A percentile compares a stretch with the other conserved stretches of the same genome.
Conservation (phyloP, 2,797 vertebrate species). For the Poeciliopsis turneri region DNA sequence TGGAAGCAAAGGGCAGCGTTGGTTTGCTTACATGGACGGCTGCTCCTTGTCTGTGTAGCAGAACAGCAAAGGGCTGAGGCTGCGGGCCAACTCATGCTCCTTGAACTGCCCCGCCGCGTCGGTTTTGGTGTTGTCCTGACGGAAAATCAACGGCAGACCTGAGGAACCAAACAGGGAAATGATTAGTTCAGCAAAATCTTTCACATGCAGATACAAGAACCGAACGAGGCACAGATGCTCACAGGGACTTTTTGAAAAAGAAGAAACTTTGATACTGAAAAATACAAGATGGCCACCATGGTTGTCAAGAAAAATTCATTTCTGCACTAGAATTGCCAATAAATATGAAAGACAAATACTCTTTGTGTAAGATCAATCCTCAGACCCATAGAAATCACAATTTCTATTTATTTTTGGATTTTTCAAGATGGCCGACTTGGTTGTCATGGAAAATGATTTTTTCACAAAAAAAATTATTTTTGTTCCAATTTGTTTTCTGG, state of each 20-base stretch:
- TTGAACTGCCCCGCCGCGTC: constrained; percentile 96
- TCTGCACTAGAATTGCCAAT: neutral
- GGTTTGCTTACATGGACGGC: constrained; percentile 87
- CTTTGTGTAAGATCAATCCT: neutral
- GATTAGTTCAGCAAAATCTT: neutral
- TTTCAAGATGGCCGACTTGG: too few relatives aligned
- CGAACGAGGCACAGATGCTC: neutral
- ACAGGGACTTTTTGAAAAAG: too few relatives aligned
- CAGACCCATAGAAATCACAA: neutral
- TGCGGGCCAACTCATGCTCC: constrained; percentile 95
- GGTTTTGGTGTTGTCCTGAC: constrained; percentile 92
- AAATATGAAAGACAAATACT: neutral
- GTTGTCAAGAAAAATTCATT: neutral
- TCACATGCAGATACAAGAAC: neutral
- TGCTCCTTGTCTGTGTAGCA: constrained; percentile 98
- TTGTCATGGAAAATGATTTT: too few relatives aligned
- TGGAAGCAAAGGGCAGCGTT: neutral
- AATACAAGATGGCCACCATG: neutral
- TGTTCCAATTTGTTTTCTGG: too few relatives aligned
- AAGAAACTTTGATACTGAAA: too few relatives aligned
- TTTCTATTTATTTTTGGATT: neutral
- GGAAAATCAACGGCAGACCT: constrained; percentile 97
- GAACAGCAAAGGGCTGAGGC: constrained; percentile 95
- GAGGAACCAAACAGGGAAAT: constrained; percentile 11
- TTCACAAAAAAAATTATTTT: too few relatives aligned